These are phyloP conservation scores for Scaeva pyrastri DNA, from an alignment of 2,888 invertebrate genomes.

Conservation along the genomic window DNA sequence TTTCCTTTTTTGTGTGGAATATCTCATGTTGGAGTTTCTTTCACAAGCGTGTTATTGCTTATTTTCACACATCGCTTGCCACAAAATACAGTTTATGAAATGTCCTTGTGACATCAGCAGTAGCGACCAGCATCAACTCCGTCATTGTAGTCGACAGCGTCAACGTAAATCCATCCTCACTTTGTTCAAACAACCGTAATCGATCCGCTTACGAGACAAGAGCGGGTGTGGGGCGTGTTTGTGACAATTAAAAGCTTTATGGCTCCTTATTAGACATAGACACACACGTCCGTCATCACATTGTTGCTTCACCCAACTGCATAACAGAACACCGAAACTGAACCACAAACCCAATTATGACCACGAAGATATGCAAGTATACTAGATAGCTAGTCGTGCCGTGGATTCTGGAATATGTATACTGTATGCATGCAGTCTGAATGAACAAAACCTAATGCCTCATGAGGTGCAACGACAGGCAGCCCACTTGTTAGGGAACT, in stretches of 20 bases:
- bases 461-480: constrained; percentile 40
- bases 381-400: constrained; percentile 30
- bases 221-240: constrained; percentile 48
- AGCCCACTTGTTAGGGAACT: constrained; percentile 66
- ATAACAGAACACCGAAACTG: constrained; percentile 55
- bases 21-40: constrained; percentile 35
- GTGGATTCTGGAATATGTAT: constrained; percentile 5
- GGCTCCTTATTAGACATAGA: constrained; percentile 60
- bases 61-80: constrained; percentile 60
- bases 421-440: not conserved
- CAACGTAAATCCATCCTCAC: constrained; percentile 59
- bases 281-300: constrained; percentile 47
- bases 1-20: constrained; percentile 16
- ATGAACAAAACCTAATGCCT: constrained; percentile 40
- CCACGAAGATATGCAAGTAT: constrained; percentile 71
- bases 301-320: constrained; percentile 47
- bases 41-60: constrained; percentile 42
- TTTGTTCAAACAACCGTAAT: constrained; percentile 68
- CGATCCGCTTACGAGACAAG: constrained; percentile 48
- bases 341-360: constrained; percentile 60
- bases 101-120: constrained; percentile 51
- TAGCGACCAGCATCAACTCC: constrained; percentile 4
- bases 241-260: constrained; percentile 71
- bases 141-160: constrained; percentile 38
- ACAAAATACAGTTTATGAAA: constrained; percentile 54